These are phyloP conservation scores for Dromococcyx pavoninus DNA, from an alignment of 2,797 vertebrate species.

Conservation along the genomic window DNA sequence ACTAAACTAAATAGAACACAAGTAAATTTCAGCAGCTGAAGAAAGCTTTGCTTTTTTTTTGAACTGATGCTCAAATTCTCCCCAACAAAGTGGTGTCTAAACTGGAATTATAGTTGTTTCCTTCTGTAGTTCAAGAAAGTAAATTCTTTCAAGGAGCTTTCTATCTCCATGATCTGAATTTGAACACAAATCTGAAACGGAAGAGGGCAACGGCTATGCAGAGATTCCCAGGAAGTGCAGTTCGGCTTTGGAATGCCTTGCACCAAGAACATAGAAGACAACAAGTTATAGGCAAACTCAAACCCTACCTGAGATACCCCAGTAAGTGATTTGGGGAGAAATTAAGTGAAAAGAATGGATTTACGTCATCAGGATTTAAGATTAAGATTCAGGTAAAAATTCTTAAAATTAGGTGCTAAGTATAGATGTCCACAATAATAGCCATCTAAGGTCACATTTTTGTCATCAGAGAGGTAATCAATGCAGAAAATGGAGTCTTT, in stretches of 20 bases:
- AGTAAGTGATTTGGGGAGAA: not conserved
- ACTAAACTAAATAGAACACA: not conserved
- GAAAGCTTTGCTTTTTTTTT: not conserved
- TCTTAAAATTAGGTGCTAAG: not conserved
- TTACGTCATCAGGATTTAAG: not conserved
- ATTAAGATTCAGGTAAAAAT: not conserved
- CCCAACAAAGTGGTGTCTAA: not conserved
- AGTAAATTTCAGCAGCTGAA: not conserved
- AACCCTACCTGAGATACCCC: rapidly evolving
- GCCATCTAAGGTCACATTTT: not conserved
- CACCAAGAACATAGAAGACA: not conserved
- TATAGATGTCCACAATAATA: not conserved
- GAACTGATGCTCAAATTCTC: not conserved
- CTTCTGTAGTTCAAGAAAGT: not conserved
- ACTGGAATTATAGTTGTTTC: not conserved
- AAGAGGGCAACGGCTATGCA: not conserved
- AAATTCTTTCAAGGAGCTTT: not conserved
- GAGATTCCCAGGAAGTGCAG: not conserved
- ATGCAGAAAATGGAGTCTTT: not conserved
- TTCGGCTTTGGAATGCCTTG: not conserved
- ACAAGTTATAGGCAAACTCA: not conserved
- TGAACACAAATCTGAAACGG: not conserved
- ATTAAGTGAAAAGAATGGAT: not conserved
- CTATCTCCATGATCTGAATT: not conserved
- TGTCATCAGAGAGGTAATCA: not conserved